phyloP scores from a whole-genome alignment of 2,797 vertebrate species.

The Coregonus suidteri region DNA sequence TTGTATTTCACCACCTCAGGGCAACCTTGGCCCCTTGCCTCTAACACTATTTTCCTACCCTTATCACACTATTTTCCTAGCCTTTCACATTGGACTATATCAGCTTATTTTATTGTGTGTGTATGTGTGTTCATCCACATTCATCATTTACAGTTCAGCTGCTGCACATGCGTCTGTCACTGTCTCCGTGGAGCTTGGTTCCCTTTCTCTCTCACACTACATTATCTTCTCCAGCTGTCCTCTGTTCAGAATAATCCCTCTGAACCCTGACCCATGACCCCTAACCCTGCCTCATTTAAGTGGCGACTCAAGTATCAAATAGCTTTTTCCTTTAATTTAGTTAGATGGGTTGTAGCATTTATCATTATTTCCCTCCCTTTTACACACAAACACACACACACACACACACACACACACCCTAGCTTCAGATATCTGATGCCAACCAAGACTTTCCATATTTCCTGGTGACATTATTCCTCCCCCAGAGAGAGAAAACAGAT shows the following conservation, averaged over 20 bases:
- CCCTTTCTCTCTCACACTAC: too few species aligned
- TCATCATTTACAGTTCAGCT: conserved; percentile 52
- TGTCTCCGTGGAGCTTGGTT: conserved; percentile 38
- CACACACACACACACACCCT: conserved; percentile 10
- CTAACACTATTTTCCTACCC: neutral
- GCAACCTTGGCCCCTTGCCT: neutral
- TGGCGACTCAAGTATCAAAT: conserved; percentile 33
- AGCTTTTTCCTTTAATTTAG: conserved; percentile 5
- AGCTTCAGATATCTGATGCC: conserved; percentile 4
- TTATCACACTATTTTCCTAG: neutral
- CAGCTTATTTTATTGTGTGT: neutral
- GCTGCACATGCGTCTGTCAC: conserved; percentile 57
- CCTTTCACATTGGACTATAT: neutral
- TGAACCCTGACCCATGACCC: conserved; percentile 53
- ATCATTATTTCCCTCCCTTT: conserved; percentile 26
- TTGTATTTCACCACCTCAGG: neutral
- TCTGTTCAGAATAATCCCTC: conserved; percentile 50
- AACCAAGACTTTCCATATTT: conserved; percentile 6
- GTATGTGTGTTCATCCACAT: neutral
- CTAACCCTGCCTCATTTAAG: conserved; percentile 21
- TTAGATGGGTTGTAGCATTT: conserved; percentile 27
- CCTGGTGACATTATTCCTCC: conserved; percentile 14
- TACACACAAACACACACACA: conserved; percentile 5
- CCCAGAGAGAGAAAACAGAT: conserved; percentile 8
- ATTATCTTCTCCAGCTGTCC: conserved; percentile 54